Evolutionary conservation across 2,797 vertebrate genomes (phyloP).

Genomic region (Dendrocincla fuliginosa): DNA sequence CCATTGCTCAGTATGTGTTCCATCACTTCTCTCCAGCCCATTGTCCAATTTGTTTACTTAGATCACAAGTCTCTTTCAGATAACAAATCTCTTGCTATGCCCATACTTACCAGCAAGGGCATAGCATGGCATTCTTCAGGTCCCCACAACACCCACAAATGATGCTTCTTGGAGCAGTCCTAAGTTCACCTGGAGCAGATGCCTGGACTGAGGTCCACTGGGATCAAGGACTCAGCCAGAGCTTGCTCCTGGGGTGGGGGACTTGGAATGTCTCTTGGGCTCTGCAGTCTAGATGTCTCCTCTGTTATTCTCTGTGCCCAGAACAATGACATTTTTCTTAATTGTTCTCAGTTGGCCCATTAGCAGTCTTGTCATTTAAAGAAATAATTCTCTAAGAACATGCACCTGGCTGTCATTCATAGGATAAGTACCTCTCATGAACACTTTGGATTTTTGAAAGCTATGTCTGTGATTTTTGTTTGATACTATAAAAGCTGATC

Average conservation of each 20-base stretch:
- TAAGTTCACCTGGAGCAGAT: not conserved
- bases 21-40: not conserved
- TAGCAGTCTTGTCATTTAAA: not conserved
- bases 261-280: not conserved
- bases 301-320: not conserved
- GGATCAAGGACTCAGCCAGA: not conserved
- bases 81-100: conserved; percentile 20
- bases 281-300: not conserved
- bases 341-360: not conserved
- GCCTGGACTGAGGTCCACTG: not conserved
- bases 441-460: not conserved
- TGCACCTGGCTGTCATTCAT: not conserved
- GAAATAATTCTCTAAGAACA: conserved; percentile 10
- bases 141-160: accelerated
- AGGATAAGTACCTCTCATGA: not conserved
- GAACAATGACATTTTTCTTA: conserved; percentile 43
- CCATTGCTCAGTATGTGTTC: not conserved
- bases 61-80: not conserved
- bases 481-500: not conserved
- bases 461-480: not conserved
- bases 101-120: not conserved
- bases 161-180: not conserved
- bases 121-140: not conserved
- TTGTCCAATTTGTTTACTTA: conserved; percentile 36
- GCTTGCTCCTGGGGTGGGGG: not conserved